phyloP scores from a whole-genome alignment of 2,888 invertebrate genomes.

The Stenoptilia bipunctidactyla region DNA sequence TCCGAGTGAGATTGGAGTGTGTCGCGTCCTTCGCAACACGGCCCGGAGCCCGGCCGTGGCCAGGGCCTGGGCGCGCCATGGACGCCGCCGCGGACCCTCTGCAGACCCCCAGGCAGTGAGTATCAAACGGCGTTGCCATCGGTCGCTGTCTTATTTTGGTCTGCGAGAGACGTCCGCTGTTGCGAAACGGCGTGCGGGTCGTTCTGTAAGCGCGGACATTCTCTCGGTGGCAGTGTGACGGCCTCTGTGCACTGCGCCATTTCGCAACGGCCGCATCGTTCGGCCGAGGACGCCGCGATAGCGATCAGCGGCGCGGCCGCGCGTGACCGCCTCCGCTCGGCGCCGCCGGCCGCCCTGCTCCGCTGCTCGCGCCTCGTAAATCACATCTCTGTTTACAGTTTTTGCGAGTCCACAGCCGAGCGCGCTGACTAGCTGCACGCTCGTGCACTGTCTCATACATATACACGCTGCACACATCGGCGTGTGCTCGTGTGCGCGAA shows the following conservation, averaged over 20 bases:
- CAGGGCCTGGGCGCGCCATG: conserved; percentile 66
- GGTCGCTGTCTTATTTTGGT: conserved; percentile 57
- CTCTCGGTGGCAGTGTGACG: conserved; percentile 62
- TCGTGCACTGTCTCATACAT: conserved; percentile 35
- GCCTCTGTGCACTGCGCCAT: conserved; percentile 67
- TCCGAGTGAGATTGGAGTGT: conserved; percentile 65
- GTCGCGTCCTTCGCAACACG: conserved; percentile 64
- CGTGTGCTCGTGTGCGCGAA: conserved; percentile 52
- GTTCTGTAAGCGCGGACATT: conserved; percentile 49
- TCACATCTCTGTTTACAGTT: conserved; percentile 63
- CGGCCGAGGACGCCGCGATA: conserved; percentile 47
- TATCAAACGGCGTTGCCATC: conserved; percentile 36
- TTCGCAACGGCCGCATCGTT: conserved; percentile 52
- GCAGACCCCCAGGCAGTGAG: conserved; percentile 68
- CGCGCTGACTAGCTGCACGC: conserved; percentile 28
- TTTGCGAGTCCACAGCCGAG: conserved; percentile 45
- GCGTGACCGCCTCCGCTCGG: conserved; percentile 52
- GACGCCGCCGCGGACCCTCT: conserved; percentile 66
- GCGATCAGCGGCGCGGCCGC: conserved; percentile 57
- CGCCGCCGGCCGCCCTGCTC: conserved; percentile 13
- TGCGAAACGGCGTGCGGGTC: conserved; percentile 53
- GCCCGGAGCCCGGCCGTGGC: conserved; percentile 66
- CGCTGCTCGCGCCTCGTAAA: conserved; percentile 41
- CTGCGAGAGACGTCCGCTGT: conserved; percentile 51
- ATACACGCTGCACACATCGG: conserved; percentile 34